phyloP scores from a whole-genome alignment of 2,797 vertebrate genomes.

The Otus scops region DNA sequence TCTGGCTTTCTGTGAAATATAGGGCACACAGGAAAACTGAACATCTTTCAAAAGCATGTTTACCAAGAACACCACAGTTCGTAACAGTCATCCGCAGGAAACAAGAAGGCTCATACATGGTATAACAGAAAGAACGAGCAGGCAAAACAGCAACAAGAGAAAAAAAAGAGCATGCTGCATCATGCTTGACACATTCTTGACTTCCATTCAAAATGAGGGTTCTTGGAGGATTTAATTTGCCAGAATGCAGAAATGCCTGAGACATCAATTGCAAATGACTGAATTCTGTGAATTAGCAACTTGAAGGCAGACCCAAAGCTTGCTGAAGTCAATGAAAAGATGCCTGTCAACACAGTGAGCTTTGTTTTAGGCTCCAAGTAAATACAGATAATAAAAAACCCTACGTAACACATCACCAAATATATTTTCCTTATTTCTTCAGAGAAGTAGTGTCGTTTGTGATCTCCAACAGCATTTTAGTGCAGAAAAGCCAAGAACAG shows the following conservation, averaged over 20 bases:
- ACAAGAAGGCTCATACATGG: neutral
- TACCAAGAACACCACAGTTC: neutral
- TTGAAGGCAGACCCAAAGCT: neutral
- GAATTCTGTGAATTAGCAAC: constrained; percentile 22
- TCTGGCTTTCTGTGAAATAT: neutral
- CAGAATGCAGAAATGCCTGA: neutral
- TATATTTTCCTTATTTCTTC: neutral
- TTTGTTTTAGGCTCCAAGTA: neutral
- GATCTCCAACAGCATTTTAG: neutral
- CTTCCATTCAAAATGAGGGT: neutral
- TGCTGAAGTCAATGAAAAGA: neutral
- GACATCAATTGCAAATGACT: neutral
- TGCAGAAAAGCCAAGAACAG: neutral
- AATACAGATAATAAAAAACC: neutral
- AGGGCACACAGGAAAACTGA: neutral
- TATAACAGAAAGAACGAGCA: neutral
- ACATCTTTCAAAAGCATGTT: neutral
- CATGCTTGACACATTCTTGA: constrained; percentile 30
- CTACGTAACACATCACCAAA: neutral
- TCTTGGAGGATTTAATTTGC: constrained; percentile 33
- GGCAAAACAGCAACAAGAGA: constrained; percentile 25
- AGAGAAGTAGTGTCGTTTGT: neutral
- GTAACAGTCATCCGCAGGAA: neutral
- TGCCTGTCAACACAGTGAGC: neutral
- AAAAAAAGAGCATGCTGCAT: constrained; percentile 13